These are phyloP conservation scores for Drosophila willistoni DNA, from an alignment of 1,140 invertebrate genomes.

Conservation along the genomic window DNA sequence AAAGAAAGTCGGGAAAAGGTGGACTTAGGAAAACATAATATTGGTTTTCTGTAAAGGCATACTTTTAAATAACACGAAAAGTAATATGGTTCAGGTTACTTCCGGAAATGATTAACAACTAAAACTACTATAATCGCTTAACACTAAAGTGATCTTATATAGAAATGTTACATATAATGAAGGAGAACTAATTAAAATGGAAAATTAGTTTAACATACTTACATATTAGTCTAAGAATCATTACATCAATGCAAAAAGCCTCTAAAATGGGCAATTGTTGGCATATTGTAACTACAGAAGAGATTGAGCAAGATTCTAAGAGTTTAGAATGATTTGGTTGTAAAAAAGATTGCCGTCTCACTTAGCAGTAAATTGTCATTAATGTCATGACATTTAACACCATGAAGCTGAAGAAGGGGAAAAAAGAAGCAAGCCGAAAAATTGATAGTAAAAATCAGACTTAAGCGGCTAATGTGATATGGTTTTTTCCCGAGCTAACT, in stretches of 20 bases:
- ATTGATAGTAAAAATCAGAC: slow-evolving; percentile 13
- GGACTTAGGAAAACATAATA: too few species aligned
- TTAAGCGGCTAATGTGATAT: slow-evolving; percentile 14
- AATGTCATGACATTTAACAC: slow-evolving; percentile 17
- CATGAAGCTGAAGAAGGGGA: not conserved
- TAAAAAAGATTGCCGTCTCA: slow-evolving; percentile 6
- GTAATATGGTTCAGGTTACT: too few species aligned
- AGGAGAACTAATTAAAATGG: too few species aligned
- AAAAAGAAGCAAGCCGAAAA: not conserved
- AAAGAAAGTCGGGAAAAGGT: too few species aligned
- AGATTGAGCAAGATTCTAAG: not conserved
- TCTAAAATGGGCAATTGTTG: not conserved
- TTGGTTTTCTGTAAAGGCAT: too few species aligned
- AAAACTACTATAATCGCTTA: too few species aligned
- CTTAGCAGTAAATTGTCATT: slow-evolving; percentile 21
- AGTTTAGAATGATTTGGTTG: not conserved
- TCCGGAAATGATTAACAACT: too few species aligned
- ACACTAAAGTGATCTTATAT: too few species aligned
- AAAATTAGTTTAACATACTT: too few species aligned
- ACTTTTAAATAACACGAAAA: too few species aligned
- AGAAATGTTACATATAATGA: too few species aligned
- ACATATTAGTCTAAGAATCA: not conserved
- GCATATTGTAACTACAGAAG: not conserved
- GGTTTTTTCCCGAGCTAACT: not conserved
- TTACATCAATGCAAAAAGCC: not conserved